Evolutionary conservation across 2,888 invertebrate species (phyloP).

Genomic region (Tethea ocularis): DNA sequence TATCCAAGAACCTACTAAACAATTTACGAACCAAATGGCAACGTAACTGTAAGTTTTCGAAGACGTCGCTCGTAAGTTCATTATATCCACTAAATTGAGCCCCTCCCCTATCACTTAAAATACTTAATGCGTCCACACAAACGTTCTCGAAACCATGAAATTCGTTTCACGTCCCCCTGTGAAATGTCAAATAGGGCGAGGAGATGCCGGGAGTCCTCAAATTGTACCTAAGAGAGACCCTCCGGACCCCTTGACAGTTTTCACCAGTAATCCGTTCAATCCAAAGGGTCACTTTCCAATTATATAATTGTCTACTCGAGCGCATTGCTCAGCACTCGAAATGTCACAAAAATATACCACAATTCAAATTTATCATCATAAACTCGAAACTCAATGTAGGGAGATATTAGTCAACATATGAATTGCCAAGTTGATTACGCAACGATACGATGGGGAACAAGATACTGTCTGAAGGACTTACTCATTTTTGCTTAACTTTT

Average conservation of each 20-base stretch:
- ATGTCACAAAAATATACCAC: slow-evolving; percentile 40
- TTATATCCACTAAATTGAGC: slow-evolving; percentile 34
- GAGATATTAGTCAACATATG: background rate
- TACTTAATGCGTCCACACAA: slow-evolving; percentile 53
- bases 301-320: slow-evolving; percentile 63
- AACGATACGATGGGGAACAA: background rate
- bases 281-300: slow-evolving; percentile 63
- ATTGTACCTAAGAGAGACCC: slow-evolving; percentile 44
- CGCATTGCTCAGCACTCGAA: slow-evolving; percentile 45
- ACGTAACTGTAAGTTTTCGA: background rate
- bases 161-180: slow-evolving; percentile 63
- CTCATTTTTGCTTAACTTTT: too few relatives aligned
- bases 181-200: slow-evolving; percentile 57
- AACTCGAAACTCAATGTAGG: background rate
- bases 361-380: background rate
- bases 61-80: slow-evolving; percentile 21
- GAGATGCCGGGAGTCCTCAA: slow-evolving; percentile 23
- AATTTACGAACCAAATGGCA: background rate
- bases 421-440: background rate
- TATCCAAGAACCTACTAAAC: background rate
- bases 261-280: slow-evolving; percentile 74
- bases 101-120: slow-evolving; percentile 47
- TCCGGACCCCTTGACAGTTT: slow-evolving; percentile 64
- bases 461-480: too few relatives aligned
- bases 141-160: slow-evolving; percentile 58